Evolutionary conservation across 1,140 invertebrate species (phyloP).

Genomic region (Leptopilina boulardi): DNA sequence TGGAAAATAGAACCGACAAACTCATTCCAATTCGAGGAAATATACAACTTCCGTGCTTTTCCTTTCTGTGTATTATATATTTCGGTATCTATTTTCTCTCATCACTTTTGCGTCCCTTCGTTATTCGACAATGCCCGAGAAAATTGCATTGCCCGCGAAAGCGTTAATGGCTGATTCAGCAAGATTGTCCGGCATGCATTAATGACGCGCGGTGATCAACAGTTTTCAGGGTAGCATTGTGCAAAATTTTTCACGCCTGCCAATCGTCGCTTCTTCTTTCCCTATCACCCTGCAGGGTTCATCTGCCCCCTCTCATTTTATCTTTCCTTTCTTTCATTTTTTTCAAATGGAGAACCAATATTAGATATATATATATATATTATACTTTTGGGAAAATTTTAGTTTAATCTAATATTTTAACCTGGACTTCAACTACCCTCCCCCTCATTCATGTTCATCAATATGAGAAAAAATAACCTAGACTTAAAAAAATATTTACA

Average conservation of each 20-base stretch:
- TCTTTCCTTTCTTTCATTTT: too few species aligned
- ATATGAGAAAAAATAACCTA: too few species aligned
- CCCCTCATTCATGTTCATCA: conserved; percentile 49
- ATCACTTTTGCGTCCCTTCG: not conserved
- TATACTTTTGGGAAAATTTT: too few species aligned
- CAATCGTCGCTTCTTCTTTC: conserved; percentile 61
- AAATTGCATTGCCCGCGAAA: conserved; percentile 57
- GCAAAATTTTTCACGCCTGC: conserved; percentile 70
- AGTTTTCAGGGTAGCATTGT: conserved; percentile 68
- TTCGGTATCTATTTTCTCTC: not conserved
- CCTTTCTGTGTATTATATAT: not conserved
- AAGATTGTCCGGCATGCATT: conserved; percentile 60
- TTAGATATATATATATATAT: too few species aligned
- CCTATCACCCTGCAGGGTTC: conserved; percentile 44
- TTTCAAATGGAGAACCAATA: not conserved
- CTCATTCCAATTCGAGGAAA: conserved; percentile 12
- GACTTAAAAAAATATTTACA: too few species aligned
- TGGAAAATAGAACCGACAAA: not conserved
- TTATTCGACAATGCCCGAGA: conserved; percentile 52
- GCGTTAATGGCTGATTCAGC: conserved; percentile 60
- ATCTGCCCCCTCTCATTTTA: conserved; percentile 8
- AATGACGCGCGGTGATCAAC: conserved; percentile 66
- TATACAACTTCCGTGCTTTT: conserved; percentile 3
- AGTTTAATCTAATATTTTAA: conserved; percentile 46
- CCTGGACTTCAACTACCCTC: conserved; percentile 46